Evolutionary conservation across 2,113 vertebrate species (phyloP).

Genomic region (Brachirus orientalis): DNA sequence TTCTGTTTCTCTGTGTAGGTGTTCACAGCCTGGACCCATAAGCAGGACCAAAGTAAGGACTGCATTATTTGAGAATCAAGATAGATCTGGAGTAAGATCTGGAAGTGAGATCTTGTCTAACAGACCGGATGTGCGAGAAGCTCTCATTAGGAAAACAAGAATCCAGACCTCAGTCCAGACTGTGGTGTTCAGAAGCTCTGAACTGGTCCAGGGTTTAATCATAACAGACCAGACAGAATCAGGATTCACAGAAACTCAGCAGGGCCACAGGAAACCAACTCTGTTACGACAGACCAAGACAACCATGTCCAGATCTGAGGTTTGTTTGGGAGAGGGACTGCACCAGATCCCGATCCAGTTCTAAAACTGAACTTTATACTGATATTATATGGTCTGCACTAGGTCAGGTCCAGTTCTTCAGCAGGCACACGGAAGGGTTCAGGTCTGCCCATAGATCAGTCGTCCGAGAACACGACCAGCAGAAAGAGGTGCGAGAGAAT

Average conservation of each 20-base stretch:
- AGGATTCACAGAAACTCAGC: neutral
- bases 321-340: neutral
- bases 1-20: neutral
- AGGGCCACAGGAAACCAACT: neutral
- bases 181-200: neutral
- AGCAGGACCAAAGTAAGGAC: neutral
- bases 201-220: neutral
- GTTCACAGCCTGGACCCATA: neutral
- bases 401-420: neutral
- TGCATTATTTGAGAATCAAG: neutral
- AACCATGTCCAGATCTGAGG: neutral
- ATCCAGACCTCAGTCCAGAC: neutral
- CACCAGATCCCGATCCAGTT: too few species aligned
- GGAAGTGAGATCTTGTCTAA: neutral
- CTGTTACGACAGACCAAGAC: neutral
- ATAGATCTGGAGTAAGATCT: neutral
- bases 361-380: neutral
- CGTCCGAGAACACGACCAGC: neutral
- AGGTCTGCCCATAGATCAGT: neutral
- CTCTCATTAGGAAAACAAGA: neutral
- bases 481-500: neutral
- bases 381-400: neutral
- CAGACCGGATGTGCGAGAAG: neutral
- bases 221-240: neutral
- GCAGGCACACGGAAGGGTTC: neutral